Conservation (phyloP, 2,888 invertebrate species). For the Dynastes grantii region DNA sequence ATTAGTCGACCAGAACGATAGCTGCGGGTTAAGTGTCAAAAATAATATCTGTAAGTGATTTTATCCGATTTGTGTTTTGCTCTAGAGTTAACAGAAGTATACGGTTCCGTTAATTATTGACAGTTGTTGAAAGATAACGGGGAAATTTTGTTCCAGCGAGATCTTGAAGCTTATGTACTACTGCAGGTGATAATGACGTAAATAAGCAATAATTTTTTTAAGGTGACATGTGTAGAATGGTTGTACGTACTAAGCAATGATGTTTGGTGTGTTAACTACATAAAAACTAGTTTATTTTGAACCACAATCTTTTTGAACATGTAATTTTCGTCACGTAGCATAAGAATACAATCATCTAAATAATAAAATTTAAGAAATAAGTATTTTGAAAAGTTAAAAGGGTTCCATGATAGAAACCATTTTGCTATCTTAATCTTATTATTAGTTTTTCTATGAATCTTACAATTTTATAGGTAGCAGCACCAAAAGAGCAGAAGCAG, state of each 20-base stretch:
- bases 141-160: slow-evolving; percentile 19
- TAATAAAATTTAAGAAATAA: too few species aligned
- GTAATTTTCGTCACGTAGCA: too few species aligned
- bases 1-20: slow-evolving; percentile 29
- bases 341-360: too few species aligned
- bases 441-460: too few species aligned
- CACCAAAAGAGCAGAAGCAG: too few species aligned
- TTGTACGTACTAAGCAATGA: not conserved
- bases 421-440: too few species aligned
- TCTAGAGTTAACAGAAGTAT: not conserved
- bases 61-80: not conserved
- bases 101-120: slow-evolving; percentile 33
- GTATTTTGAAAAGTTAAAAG: slow-evolving; percentile 3
- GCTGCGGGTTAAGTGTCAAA: slow-evolving; percentile 33
- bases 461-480: too few species aligned
- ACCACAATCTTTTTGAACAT: too few species aligned
- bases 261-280: too few species aligned
- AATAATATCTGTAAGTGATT: slow-evolving; percentile 29
- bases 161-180: slow-evolving; percentile 8
- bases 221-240: not conserved
- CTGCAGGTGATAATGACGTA: slow-evolving; percentile 31
- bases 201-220: slow-evolving; percentile 25
- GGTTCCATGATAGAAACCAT: too few species aligned
- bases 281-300: too few species aligned
- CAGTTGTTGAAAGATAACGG: slow-evolving; percentile 31